A percentile compares a stretch with the other conserved stretches of the same genome.
Evolutionary conservation across 2,888 invertebrate genomes (phyloP).

Genomic region (Gymnosoma rotundatum): DNA sequence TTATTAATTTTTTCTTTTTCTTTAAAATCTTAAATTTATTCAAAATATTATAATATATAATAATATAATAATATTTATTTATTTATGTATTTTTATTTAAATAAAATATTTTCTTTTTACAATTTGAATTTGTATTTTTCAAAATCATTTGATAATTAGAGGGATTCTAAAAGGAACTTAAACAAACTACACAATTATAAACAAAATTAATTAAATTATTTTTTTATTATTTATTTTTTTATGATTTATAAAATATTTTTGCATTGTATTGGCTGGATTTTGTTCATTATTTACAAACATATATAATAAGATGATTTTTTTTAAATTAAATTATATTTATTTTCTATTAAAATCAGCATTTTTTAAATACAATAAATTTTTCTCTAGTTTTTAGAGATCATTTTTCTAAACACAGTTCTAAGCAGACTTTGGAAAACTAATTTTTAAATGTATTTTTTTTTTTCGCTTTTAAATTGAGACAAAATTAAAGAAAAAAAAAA

Average conservation of each 20-base stretch:
- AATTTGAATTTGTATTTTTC: neutral
- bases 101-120: conserved; percentile 16
- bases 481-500: conserved; percentile 11
- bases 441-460: neutral
- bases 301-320: neutral
- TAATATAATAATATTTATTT: neutral
- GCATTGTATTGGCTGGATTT: conserved; percentile 68
- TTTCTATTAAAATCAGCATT: conserved; percentile 45
- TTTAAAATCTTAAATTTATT: conserved; percentile 7
- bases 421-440: conserved; percentile 46
- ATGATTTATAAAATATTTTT: conserved; percentile 44
- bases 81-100: no score
- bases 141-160: neutral
- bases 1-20: neutral
- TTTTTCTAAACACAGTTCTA: conserved; percentile 39
- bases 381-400: conserved; percentile 63
- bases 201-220: neutral
- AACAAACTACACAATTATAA: conserved; percentile 34
- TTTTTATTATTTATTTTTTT: neutral
- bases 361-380: conserved; percentile 41
- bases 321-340: conserved; percentile 20
- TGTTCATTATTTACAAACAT: conserved; percentile 50
- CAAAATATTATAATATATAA: neutral
- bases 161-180: conserved; percentile 36
- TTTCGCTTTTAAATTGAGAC: conserved; percentile 30